phyloP scores from a whole-genome alignment of 2,888 invertebrate genomes.

The Tineola bisselliella region DNA sequence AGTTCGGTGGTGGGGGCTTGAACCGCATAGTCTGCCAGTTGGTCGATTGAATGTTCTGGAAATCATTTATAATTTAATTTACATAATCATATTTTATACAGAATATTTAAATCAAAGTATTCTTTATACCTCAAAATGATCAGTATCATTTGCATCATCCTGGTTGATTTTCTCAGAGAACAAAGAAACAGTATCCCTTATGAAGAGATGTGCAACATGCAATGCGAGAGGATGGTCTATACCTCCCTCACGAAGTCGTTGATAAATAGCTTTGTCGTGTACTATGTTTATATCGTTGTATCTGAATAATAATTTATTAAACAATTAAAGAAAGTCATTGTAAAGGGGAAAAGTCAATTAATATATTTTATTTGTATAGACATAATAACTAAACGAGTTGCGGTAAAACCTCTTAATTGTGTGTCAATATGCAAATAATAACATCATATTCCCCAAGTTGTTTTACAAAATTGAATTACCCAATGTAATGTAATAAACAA shows the following conservation, averaged over 20 bases:
- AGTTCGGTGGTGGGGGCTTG: conserved; percentile 96
- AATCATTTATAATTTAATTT: too few species aligned
- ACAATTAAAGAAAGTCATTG: too few species aligned
- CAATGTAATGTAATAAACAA: too few species aligned
- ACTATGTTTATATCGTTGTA: conserved; percentile 95
- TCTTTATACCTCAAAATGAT: conserved; percentile 99
- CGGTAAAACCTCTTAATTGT: too few species aligned
- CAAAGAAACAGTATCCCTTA: conserved; percentile 94
- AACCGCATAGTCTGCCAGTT: conserved; percentile 99
- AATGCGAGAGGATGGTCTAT: conserved; percentile 94
- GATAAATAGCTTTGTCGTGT: conserved; percentile 85
- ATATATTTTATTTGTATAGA: too few species aligned
- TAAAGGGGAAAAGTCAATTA: too few species aligned
- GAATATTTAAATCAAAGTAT: too few species aligned
- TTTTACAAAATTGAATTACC: too few species aligned
- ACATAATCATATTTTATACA: too few species aligned
- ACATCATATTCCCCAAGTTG: too few species aligned
- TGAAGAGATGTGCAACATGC: conserved; percentile 98
- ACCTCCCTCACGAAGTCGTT: conserved; percentile 83
- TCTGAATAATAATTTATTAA: conserved; percentile 32
- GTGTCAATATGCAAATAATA: too few species aligned
- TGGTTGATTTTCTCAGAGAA: conserved; percentile 96
- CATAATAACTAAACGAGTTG: too few species aligned
- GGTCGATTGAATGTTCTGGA: conserved; percentile 95
- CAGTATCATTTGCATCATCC: conserved; percentile 91